Evolutionary conservation across 2,113 vertebrate species (phyloP).

Genomic region (Anhinga anhinga): DNA sequence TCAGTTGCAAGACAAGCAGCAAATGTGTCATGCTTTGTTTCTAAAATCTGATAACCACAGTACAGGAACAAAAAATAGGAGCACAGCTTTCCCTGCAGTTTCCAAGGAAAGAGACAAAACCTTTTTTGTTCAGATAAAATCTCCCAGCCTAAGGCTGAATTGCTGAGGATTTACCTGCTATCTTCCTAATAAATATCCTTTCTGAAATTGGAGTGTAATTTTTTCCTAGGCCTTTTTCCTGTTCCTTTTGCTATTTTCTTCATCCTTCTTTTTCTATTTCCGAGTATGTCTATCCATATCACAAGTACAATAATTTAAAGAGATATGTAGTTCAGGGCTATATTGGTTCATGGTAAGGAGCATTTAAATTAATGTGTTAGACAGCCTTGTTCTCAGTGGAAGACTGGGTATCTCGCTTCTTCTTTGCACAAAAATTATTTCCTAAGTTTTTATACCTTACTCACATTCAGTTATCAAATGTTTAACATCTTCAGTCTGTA

Average conservation of each 20-base stretch:
- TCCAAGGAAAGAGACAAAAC: background rate
- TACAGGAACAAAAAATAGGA: background rate
- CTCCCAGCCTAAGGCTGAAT: background rate
- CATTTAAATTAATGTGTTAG: background rate
- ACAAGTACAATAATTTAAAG: background rate
- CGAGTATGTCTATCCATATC: background rate
- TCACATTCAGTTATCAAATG: background rate
- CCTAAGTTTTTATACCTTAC: background rate
- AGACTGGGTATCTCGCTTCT: background rate
- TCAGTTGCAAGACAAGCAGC: background rate
- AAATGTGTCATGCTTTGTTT: background rate
- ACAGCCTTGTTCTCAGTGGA: background rate
- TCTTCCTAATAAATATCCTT: background rate
- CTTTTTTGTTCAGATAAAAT: conserved; percentile 15
- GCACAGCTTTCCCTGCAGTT: background rate
- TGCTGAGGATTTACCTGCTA: background rate
- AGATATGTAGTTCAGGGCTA: background rate
- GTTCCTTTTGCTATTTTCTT: background rate
- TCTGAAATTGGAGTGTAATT: background rate
- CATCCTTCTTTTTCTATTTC: background rate
- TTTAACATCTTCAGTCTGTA: background rate
- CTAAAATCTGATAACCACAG: conserved; percentile 36
- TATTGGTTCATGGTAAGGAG: background rate
- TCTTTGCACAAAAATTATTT: background rate
- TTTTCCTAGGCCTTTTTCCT: background rate